Evolutionary conservation across 2,888 invertebrate species (phyloP), one percentile per base, ranked within the genome.

Genomic region (Drosophila sordidula): DNA sequence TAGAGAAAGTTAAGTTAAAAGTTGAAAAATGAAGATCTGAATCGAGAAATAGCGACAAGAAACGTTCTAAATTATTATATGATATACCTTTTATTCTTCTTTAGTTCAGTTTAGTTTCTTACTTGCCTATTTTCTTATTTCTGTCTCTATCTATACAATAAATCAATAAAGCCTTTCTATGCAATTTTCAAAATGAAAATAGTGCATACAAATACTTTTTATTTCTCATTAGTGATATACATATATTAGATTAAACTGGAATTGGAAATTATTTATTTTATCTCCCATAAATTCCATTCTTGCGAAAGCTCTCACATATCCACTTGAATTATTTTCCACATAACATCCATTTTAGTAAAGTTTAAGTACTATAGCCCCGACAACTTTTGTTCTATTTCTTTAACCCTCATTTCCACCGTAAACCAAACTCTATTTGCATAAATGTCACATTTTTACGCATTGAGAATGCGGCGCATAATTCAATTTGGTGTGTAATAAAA

Each of bases 361-460:
- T 44, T 47, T 34, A 26, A 41, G n/a, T 45, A 38, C 62, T 34
- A 42, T 41, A 57, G 9, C 3, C 34, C 42, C 8, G 38, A 38
- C 45, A 39, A 45, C n/a, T 44, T 55, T 8, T 4, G 25, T 6
- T 41, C 52, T 0, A 2, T 41, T 14, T 18, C 29, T 29, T 41
- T n/a, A 22, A 6, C 18, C n/a, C 29, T 8, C 29, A 49, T 34
- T 34, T 61, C 11, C 6, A 18, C 46, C 55, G 25, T 55, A 64
- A 29, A 42, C 22, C 44, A 49, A 64, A 49, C 38, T 36, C 42
- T 26, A 86, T 86, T 86, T 86, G 88, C 86, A 86, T 86, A 86
- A 85, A 78, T 82, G 70, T 75, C 69, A 52, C 82, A 76, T 83
- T 66, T 58, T 75, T 70, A 58, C 52, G 66, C 75, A 49, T 49